Conservation (phyloP, 2,888 invertebrate genomes). For the Microctonus hyperodae region DNA sequence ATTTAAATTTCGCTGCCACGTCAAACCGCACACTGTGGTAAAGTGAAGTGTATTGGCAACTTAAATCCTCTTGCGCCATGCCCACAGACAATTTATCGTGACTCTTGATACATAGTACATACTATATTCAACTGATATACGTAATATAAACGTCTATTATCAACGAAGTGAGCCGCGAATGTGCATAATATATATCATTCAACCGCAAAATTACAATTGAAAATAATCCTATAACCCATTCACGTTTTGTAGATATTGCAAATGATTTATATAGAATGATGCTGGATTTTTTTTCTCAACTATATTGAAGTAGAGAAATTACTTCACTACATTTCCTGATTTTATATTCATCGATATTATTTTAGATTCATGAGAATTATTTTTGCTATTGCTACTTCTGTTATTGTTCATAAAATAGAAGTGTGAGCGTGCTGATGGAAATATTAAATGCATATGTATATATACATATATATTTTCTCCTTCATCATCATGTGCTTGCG, state of each 20-base stretch:
- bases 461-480: no score
- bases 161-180: not conserved
- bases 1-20: constrained; percentile 1
- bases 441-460: no score
- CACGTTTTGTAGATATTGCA: not conserved
- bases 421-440: no score
- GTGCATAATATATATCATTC: not conserved
- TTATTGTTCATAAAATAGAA: not conserved
- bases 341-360: not conserved
- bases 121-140: not conserved
- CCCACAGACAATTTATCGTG: constrained; percentile 19
- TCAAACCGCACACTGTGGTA: constrained; percentile 17
- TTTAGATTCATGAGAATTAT: not conserved
- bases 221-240: not conserved
- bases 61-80: constrained; percentile 12
- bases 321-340: not conserved
- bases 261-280: no score
- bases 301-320: not conserved
- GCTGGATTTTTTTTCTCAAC: not conserved
- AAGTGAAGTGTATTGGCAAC: constrained; percentile 9
- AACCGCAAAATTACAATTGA: constrained; percentile 16
- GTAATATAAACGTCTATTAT: not conserved
- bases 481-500: not conserved
- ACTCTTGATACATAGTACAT: not conserved
- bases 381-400: not conserved